Evolutionary conservation across 2,797 vertebrate species (phyloP).

Genomic region (Phrynocephalus forsythii): DNA sequence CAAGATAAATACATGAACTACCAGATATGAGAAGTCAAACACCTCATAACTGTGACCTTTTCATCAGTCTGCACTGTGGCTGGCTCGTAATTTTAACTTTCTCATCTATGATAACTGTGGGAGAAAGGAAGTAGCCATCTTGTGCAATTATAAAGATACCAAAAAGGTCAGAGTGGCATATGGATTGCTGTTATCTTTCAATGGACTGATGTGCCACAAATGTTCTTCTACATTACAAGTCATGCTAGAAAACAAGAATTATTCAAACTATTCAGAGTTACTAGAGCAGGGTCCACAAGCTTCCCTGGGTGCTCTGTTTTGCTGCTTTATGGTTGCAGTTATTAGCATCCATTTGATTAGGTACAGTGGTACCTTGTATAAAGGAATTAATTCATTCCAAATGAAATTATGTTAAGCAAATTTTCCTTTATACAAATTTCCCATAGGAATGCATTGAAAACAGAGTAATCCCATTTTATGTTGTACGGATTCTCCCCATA

Average conservation of each 20-base stretch:
- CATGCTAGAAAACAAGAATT: conserved; percentile 2
- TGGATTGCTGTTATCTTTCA: conserved; percentile 19
- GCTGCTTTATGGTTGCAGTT: not conserved
- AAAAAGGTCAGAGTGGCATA: conserved; percentile 16
- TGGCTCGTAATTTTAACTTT: conserved; percentile 23
- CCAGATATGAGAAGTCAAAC: conserved; percentile 35
- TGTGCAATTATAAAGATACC: conserved; percentile 39
- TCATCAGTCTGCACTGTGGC: conserved; percentile 31
- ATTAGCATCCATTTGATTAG: not conserved
- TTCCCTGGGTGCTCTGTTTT: not conserved
- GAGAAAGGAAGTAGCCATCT: conserved; percentile 20
- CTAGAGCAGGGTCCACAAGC: not conserved
- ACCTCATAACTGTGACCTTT: conserved; percentile 9
- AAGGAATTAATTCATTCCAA: no score
- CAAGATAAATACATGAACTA: conserved; percentile 40
- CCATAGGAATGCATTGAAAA: no score
- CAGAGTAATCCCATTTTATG: no score
- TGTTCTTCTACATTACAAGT: not conserved
- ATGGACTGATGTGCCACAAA: conserved; percentile 11
- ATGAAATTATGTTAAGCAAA: no score
- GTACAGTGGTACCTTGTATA: not conserved
- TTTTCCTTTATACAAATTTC: no score
- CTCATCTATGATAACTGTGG: conserved; percentile 7
- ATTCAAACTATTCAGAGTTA: not conserved
- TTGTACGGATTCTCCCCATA: no score